Percentiles rank a stretch among this genome's conserved stretches.
Conservation (phyloP, 1,140 invertebrate genomes). For the Psilanteris sp. region DNA sequence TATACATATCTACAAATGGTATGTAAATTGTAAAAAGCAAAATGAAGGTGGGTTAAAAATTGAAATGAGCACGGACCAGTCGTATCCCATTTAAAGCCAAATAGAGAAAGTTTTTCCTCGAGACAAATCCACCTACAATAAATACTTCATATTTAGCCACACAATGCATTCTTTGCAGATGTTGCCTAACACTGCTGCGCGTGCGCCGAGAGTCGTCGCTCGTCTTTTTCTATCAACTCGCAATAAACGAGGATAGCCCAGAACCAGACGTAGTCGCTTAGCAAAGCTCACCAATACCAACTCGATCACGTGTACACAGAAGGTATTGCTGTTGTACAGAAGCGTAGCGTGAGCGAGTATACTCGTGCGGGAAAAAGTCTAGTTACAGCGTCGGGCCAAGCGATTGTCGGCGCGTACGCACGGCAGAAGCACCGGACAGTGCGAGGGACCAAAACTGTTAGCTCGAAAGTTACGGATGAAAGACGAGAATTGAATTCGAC, state of each 20-base stretch:
- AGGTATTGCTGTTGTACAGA: constrained; percentile 5
- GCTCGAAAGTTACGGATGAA: background rate
- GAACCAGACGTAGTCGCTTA: no score
- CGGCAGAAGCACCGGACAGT: background rate
- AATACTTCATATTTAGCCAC: constrained; percentile 49
- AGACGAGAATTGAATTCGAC: constrained; percentile 6
- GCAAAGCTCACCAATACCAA: constrained; percentile 17
- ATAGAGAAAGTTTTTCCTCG: constrained; percentile 31
- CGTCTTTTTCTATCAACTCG: no score
- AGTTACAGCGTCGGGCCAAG: background rate
- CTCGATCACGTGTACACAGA: constrained; percentile 26
- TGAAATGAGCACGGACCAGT: background rate
- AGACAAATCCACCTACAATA: constrained; percentile 44
- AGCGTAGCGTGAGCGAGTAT: constrained; percentile 10
- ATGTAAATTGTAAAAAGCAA: no score
- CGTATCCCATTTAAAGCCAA: background rate
- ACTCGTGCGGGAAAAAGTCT: background rate
- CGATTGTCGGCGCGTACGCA: background rate
- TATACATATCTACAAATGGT: no score
- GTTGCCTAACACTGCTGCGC: constrained; percentile 18
- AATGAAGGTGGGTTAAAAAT: no score
- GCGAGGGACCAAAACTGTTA: background rate
- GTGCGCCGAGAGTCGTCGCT: no score
- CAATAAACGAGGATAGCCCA: no score
- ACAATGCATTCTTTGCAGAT: constrained; percentile 39